Evolutionary conservation across 2,797 vertebrate genomes (phyloP), one percentile per base, ranked within the genome.

Genomic region (Betta splendens): DNA sequence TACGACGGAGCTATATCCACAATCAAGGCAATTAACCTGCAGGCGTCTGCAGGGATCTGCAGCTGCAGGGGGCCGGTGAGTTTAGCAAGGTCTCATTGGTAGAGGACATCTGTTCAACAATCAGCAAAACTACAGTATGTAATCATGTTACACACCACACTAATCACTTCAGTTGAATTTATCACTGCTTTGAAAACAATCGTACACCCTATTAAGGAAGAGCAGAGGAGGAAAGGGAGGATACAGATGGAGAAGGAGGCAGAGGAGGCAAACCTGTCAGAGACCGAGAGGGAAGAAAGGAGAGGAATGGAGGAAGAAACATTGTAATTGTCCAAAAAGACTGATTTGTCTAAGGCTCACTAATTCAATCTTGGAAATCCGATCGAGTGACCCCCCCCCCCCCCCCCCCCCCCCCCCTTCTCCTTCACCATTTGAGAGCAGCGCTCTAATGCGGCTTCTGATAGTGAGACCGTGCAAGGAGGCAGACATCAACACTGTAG

Each of bases 91-190:
- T 86, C 72, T 79, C 72, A 75, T 77, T 78, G 79, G 85, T 84
- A 81, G 84, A 92, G 90, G 91, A 90, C 91, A 91, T 90, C 91
- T 88, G 90, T 79, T 88, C 77, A 12, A 83, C 88, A 84, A 92
- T 92, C 91, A 90, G 88, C 84, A 83, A 72, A 79, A 87, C 89
- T 80, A 79, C 61, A 70, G 72, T 64, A 76, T 88, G 87, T 90
- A 91, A 92, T 92, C 90, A 89, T 78, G 77, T 91, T 91, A 91
- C 90, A 90, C 90, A 83, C 85, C 77, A 78, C 65, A 75, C 91
- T 92, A 92, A 93, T 93, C 89, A 91, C 90, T 91, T 90, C 89
- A 88, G 87, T 77, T 79, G 86, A 85, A 91, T 92, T 91, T 89
- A 89, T 86, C 88, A 79, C 70, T 63, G 86, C 80, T 80, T 83